Conservation (phyloP, 2,888 invertebrate genomes). For the Xestia ashworthii region DNA sequence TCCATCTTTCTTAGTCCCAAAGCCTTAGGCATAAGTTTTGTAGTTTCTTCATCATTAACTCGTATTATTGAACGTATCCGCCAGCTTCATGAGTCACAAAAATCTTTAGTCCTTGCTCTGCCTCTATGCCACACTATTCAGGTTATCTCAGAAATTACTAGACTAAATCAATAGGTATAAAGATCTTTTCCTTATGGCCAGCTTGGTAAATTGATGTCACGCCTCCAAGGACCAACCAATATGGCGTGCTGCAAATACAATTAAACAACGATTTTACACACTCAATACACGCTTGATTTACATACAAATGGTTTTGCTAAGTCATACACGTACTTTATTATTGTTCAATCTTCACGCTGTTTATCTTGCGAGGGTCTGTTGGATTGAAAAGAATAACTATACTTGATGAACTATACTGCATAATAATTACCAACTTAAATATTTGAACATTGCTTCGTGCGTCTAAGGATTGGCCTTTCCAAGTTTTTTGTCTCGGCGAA, state of each 20-base stretch:
- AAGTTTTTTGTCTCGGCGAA: background rate
- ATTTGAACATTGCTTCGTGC: background rate
- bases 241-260: conserved; percentile 53
- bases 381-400: conserved; percentile 15
- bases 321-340: conserved; percentile 44
- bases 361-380: conserved; percentile 31
- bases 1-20: background rate
- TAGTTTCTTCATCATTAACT: background rate
- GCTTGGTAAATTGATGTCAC: conserved; percentile 59
- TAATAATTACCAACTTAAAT: conserved; percentile 14
- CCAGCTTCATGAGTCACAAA: background rate
- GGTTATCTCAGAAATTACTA: conserved; percentile 19
- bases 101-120: background rate
- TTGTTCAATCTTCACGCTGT: conserved; percentile 46
- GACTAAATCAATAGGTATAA: conserved; percentile 19
- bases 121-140: conserved; percentile 21
- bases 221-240: conserved; percentile 52
- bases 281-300: conserved; percentile 56
- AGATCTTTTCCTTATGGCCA: conserved; percentile 51
- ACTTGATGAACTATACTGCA: conserved; percentile 23
- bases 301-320: conserved; percentile 61
- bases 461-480: background rate
- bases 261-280: conserved; percentile 62
- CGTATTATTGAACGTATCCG: background rate
- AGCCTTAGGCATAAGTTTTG: background rate